Evolutionary conservation across 2,888 invertebrate species (phyloP), one percentile per base, ranked within the genome.

Genomic region (Julus scandinavius): DNA sequence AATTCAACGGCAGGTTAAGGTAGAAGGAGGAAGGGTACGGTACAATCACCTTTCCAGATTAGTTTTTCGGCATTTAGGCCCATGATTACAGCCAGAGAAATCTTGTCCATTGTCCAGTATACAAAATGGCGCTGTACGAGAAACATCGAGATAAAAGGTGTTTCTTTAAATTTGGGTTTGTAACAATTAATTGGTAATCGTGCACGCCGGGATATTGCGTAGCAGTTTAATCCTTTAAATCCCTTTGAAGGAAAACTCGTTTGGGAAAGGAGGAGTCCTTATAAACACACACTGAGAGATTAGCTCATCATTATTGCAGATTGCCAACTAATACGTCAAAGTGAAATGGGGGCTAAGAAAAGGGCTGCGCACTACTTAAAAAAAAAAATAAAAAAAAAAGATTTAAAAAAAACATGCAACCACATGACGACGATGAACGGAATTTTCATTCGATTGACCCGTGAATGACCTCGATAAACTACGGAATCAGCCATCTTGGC

Each of bases 151-250:
- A 45, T 45, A 45, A 45, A n/a, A 58, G 17, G 58, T n/a, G 58
- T 17, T 58, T 58, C 17, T 58, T 5, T 17, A 58, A 58, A 58
- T n/a, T 58, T 15, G 15, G 58, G 58, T 17, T 17, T 58, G 17
- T n/a, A 58, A 58, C 58, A 58, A 58, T 58, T 58, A 58, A 58
- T 58, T 58, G 58, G 17, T n/a, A n/a, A 58, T 58, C 58, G 58
- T 58, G 58, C n/a, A 58, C 58, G 17, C 17, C 17, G 4, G 58
- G 58, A 58, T 58, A 58, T 58, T 58, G n/a, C 58, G 58, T n/a
- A n/a, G 58, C 58, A 58, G n/a, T 17, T 58, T 58, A 58, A 58
- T 58, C 58, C 58, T 58, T 58, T 58, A 58, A 58, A 58, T 58
- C 58, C 58, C 58, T 17, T 58, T 58, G 17, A 58, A 2, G 1